phyloP scores from a whole-genome alignment of 2,113 vertebrate species.

The Chaetops frenatus region DNA sequence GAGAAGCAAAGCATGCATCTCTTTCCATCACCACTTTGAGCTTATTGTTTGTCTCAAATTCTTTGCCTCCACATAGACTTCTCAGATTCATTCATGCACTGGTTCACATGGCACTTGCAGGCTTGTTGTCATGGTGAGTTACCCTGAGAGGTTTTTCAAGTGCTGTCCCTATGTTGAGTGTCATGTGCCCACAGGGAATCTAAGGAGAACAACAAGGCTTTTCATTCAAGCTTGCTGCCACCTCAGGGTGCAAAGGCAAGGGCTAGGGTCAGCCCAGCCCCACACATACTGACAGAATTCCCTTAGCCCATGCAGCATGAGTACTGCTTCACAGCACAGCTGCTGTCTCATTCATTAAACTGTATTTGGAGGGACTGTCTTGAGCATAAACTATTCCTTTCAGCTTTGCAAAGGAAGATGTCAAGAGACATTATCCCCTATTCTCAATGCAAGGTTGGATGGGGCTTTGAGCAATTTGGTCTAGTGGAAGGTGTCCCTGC shows the following conservation, averaged over 20 bases:
- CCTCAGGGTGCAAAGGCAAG: not conserved
- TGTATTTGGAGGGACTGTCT: not conserved
- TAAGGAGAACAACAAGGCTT: not conserved
- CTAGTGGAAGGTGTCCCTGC: not conserved
- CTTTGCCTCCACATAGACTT: not conserved
- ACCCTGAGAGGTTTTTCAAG: not conserved
- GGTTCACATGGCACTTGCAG: not conserved
- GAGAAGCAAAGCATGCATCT: not conserved
- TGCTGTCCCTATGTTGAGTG: not conserved
- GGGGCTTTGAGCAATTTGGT: not conserved
- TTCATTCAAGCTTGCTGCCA: not conserved
- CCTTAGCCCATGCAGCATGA: accelerated
- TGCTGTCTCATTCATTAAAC: not conserved
- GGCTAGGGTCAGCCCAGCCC: not conserved
- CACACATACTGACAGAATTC: not conserved
- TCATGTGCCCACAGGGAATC: not conserved
- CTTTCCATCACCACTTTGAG: not conserved
- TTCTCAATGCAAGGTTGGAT: not conserved
- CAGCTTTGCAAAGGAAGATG: not conserved
- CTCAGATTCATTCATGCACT: not conserved
- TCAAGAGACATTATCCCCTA: not conserved
- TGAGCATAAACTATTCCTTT: not conserved
- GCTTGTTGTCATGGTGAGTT: not conserved
- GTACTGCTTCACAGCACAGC: not conserved
- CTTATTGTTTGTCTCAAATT: not conserved